Percentiles rank a stretch among this genome's conserved stretches.
phyloP scores from a whole-genome alignment of 2,797 vertebrate species.

The Nannoperca obscura region DNA sequence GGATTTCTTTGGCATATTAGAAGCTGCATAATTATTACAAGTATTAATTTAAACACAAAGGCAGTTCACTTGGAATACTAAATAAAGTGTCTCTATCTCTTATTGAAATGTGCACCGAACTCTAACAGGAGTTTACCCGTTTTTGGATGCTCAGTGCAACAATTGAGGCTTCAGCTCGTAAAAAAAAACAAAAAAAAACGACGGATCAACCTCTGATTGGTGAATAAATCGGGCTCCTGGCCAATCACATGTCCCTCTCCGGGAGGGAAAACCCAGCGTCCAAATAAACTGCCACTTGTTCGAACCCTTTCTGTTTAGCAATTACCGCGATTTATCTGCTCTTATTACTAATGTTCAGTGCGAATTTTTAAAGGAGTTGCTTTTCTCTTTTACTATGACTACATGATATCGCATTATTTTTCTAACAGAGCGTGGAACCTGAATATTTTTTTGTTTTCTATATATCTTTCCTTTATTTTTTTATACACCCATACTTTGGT shows the following conservation, averaged over 20 bases:
- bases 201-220: slow-evolving; percentile 78
- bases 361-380: background rate
- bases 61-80: background rate
- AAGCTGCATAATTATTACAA: background rate
- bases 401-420: background rate
- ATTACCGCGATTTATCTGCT: slow-evolving; percentile 53
- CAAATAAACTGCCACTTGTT: slow-evolving; percentile 71
- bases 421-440: background rate
- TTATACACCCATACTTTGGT: background rate
- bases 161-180: background rate
- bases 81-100: too few relatives aligned
- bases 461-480: background rate
- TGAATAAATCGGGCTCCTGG: slow-evolving; percentile 38
- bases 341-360: slow-evolving; percentile 2
- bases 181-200: slow-evolving; percentile 40
- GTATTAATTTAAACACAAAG: background rate
- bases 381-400: slow-evolving; percentile 21
- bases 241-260: slow-evolving; percentile 72
- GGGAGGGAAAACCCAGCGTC: slow-evolving; percentile 73
- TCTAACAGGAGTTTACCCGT: background rate
- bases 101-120: background rate
- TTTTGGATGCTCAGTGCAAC: background rate
- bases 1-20: background rate
- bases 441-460: background rate
- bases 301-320: slow-evolving; percentile 40